Evolutionary conservation across 37 sponge, comb jelly and placozoan genomes (phyloP).

Genomic region (Axinella damicornis): DNA sequence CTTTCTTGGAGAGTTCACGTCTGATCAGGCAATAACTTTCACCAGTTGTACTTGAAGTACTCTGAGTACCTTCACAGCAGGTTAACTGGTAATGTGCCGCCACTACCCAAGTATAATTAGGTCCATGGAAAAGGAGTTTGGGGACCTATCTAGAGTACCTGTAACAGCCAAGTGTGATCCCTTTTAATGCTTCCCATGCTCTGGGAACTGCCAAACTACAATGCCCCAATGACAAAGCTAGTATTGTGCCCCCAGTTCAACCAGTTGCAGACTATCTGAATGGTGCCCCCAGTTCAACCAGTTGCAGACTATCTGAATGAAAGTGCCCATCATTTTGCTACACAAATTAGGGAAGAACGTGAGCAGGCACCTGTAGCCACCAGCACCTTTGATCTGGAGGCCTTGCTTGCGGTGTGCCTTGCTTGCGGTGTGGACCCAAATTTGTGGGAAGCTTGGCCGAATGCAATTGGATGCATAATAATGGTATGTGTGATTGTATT

Average conservation of each 20-base stretch:
- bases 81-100: not conserved
- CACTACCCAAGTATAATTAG: not conserved
- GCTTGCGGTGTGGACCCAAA: not conserved
- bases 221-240: not conserved
- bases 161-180: conserved; percentile 11
- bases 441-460: conserved; percentile 1
- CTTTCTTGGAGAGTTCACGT: not conserved
- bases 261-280: not conserved
- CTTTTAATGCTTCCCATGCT: conserved; percentile 10
- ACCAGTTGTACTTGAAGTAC: not conserved
- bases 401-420: not conserved
- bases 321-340: not conserved
- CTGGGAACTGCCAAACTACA: not conserved
- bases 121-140: not conserved
- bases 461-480: not conserved
- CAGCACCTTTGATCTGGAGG: not conserved
- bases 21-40: conserved; percentile 2
- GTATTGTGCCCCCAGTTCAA: not conserved
- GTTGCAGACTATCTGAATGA: not conserved
- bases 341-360: not conserved
- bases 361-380: not conserved
- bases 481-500: not conserved
- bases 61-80: not conserved
- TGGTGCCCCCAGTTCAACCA: not conserved
- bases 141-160: not conserved